phyloP scores from a whole-genome alignment of 2,113 vertebrate genomes.

The Solea senegalensis region DNA sequence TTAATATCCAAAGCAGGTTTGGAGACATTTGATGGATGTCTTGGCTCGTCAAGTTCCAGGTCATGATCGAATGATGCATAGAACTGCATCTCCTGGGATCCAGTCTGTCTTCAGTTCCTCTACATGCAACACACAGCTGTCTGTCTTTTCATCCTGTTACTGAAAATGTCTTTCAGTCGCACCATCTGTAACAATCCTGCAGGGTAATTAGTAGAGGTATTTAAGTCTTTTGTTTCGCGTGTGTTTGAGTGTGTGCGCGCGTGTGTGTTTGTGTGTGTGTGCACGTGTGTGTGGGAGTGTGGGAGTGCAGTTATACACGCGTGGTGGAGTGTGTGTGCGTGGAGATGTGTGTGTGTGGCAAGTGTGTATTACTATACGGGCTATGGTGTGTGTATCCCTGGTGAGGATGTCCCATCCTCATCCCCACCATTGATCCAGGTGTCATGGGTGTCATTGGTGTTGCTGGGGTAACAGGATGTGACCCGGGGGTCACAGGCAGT shows the following conservation, averaged over 20 bases:
- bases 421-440: constrained; percentile 89
- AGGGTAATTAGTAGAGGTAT: constrained; percentile 81
- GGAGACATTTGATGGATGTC: constrained; percentile 51
- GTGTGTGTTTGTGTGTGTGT: constrained; percentile 9
- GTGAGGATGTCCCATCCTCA: constrained; percentile 92
- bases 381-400: constrained; percentile 88
- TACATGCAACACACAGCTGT: constrained; percentile 77
- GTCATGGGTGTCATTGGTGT: constrained; percentile 91
- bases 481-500: constrained; percentile 76
- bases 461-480: constrained; percentile 75
- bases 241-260: constrained; percentile 23
- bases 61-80: constrained; percentile 66
- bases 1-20: constrained; percentile 62
- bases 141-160: constrained; percentile 69
- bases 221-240: constrained; percentile 68
- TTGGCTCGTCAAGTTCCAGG: constrained; percentile 39
- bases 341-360: constrained; percentile 91
- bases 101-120: constrained; percentile 52
- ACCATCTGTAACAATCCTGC: constrained; percentile 78
- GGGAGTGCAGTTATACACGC: constrained; percentile 88
- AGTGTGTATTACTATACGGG: constrained; percentile 92
- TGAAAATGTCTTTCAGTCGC: constrained; percentile 61
- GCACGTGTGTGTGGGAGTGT: constrained; percentile 35
- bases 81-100: constrained; percentile 67
- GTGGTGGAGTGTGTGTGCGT: constrained; percentile 92